phyloP scores from a whole-genome alignment of 2,113 vertebrate genomes.

The Urocitellus parryii region DNA sequence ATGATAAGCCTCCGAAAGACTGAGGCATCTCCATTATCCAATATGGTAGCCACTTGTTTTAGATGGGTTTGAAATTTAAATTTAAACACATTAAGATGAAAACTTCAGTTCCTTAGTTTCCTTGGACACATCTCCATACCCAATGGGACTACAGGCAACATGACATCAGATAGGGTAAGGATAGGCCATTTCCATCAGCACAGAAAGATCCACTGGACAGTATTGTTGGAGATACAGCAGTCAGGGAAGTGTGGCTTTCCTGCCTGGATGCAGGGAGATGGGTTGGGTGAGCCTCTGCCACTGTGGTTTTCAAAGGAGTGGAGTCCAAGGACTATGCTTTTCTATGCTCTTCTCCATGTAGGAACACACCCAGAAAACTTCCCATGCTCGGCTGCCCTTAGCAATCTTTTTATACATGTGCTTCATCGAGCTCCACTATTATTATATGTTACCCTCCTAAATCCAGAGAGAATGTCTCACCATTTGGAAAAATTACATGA shows the following conservation, averaged over 20 bases:
- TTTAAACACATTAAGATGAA: background rate
- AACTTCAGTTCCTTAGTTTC: background rate
- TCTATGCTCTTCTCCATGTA: fast-evolving
- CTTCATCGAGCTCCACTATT: background rate
- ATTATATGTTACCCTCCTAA: conserved; percentile 41
- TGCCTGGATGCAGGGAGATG: background rate
- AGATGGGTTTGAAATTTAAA: background rate
- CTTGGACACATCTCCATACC: background rate
- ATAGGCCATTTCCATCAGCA: fast-evolving
- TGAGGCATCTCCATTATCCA: background rate
- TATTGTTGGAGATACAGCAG: background rate
- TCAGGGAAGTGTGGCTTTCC: background rate
- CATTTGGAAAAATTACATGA: conserved; percentile 60
- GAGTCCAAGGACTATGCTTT: background rate
- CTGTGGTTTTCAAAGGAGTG: background rate
- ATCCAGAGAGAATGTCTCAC: conserved; percentile 46
- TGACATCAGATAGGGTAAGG: fast-evolving
- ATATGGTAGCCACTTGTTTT: background rate
- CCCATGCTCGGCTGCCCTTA: background rate
- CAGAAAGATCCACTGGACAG: background rate
- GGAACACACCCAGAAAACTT: background rate
- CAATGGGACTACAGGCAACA: background rate
- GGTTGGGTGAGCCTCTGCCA: fast-evolving
- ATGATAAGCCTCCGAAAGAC: background rate
- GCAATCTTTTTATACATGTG: background rate